phyloP scores from a whole-genome alignment of 2,113 vertebrate genomes.

The Actinemys pallida region DNA sequence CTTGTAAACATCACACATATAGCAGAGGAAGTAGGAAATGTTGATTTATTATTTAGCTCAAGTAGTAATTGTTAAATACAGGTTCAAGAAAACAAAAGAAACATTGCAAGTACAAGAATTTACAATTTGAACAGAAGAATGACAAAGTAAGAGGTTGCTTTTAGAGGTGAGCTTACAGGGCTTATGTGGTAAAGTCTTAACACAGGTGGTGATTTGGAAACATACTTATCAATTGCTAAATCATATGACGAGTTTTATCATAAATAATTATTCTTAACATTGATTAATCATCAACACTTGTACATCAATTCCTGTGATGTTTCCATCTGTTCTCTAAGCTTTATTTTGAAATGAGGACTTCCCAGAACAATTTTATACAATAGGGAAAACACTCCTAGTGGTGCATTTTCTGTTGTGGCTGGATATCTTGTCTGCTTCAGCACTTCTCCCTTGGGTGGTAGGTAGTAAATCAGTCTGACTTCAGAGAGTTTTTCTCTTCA shows the following conservation, averaged over 20 bases:
- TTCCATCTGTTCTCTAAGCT: neutral
- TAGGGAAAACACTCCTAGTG: neutral
- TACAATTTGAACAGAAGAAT: conserved; percentile 44
- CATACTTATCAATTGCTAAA: conserved; percentile 29
- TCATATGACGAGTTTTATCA: neutral
- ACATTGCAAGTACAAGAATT: neutral
- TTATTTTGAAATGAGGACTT: neutral
- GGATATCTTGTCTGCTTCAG: neutral
- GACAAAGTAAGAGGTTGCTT: conserved; percentile 44
- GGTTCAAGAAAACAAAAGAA: neutral
- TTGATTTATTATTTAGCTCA: neutral
- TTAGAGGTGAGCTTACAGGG: conserved; percentile 14
- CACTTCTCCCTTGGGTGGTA: neutral
- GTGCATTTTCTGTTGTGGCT: neutral
- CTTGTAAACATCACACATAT: conserved; percentile 12
- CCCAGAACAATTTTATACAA: neutral
- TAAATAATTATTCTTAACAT: neutral
- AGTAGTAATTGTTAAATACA: neutral
- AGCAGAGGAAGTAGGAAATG: conserved; percentile 21
- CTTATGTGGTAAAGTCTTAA: conserved; percentile 3
- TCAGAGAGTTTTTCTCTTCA: neutral
- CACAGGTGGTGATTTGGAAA: conserved; percentile 12
- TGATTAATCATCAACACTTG: neutral
- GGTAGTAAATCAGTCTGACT: neutral
- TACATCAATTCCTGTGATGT: neutral